phyloP scores from a whole-genome alignment of 2,797 vertebrate genomes.

The Poecilia velifera region DNA sequence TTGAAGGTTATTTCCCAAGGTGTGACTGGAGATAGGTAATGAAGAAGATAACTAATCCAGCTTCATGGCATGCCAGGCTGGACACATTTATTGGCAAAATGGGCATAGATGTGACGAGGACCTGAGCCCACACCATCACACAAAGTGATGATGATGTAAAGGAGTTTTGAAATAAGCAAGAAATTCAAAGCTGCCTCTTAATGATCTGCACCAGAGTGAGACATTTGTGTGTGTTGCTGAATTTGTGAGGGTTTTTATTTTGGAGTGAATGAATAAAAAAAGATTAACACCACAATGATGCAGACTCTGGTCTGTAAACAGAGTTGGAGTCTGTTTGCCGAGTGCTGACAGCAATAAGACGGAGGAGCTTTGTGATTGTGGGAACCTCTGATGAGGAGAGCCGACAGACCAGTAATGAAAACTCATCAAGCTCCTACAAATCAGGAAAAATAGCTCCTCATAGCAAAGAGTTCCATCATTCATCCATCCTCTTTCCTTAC shows the following conservation, averaged over 20 bases:
- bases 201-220: not conserved
- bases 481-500: not conserved
- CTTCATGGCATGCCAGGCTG: not conserved
- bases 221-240: not conserved
- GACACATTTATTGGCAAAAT: not conserved
- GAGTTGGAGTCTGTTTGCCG: conserved; percentile 38
- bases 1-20: conserved; percentile 12
- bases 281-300: conserved; percentile 42
- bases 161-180: not conserved
- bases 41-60: conserved; percentile 26
- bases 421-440: conserved; percentile 42
- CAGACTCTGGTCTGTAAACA: conserved; percentile 39
- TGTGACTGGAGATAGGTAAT: conserved; percentile 8
- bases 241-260: not conserved
- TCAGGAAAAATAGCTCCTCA: conserved; percentile 9
- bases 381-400: conserved; percentile 25
- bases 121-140: not conserved
- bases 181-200: not conserved
- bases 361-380: conserved; percentile 40
- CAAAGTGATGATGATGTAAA: not conserved
- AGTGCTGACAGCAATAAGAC: conserved; percentile 47
- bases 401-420: conserved; percentile 48
- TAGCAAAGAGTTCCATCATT: not conserved
- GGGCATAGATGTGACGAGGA: not conserved
- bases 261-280: conserved; percentile 28